Evolutionary conservation across 2,113 vertebrate genomes (phyloP), one percentile per base, ranked within the genome.

Genomic region (Thalassarche chlororhynchos): DNA sequence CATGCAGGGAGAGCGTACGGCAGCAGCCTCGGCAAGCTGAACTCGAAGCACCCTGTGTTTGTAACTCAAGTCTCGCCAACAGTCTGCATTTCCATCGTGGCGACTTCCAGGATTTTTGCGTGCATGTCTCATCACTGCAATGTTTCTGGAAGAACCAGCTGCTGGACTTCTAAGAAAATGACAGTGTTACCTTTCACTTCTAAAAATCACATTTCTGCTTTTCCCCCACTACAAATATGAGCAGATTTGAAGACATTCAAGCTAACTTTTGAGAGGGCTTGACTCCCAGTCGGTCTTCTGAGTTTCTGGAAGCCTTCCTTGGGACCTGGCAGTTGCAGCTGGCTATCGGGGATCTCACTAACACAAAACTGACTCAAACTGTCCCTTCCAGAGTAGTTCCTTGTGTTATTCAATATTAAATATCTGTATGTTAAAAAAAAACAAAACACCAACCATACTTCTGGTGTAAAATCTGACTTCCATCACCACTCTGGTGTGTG

Each of bases 401-500:
- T 85, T 60, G 28, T 75, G 57, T n/a, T 79, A 82, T 15, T 71
- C 65, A 68, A 14, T 42, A 92, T 14, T 62, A 84, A 68, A 47
- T 82, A 79, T 52, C 74, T 72, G 15, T 40, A 65, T 23, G 38
- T 62, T 75, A 24, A 55, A 76, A 60, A 58, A 60, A 32, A 17
- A 31, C 17, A 26, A 44, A 44, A 44, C 87, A 91, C 47, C 70
- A 95, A 83, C 38, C 57, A 91, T 44, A 90, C 40, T 91, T 89
- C 26, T 10, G 44, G 90, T 92, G 85, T 79, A 96, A 93, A 94
- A 87, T 88, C 82, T 61, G 78, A 97, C 52, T 88, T 76, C n/a
- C 84, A 77, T 62, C 84, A 87, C 23, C 44, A 60, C 69, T 82
- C n/a, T n/a, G 55, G 52, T 96, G 84, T 57, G 93, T 90, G 72